Conservation (phyloP, 1,140 invertebrate genomes). For the Pseudachorutes palmiensis region DNA sequence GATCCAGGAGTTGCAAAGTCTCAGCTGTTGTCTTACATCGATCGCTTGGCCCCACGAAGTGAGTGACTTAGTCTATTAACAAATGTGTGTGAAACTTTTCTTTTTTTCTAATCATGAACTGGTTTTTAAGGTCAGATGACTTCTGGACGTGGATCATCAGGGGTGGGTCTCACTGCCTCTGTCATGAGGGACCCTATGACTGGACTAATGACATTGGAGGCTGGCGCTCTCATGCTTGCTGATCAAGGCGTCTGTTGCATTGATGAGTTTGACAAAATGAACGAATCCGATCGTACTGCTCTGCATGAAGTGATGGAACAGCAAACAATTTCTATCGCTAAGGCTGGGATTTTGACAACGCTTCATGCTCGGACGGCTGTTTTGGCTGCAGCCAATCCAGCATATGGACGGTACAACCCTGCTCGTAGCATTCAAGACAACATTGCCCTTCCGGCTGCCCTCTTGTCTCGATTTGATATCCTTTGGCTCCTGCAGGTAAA, state of each 20-base stretch:
- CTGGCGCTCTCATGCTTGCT: constrained; percentile 93
- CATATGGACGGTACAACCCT: constrained; percentile 94
- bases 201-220: constrained; percentile 94
- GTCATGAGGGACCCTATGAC: constrained; percentile 97
- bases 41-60: constrained; percentile 81
- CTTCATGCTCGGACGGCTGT: constrained; percentile 95
- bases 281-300: constrained; percentile 86
- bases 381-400: constrained; percentile 96
- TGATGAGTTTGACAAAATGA: constrained; percentile 99
- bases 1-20: constrained; percentile 98
- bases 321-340: constrained; percentile 98
- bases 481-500: constrained; percentile 92
- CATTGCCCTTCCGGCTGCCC: constrained; percentile 93
- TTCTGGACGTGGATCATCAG: constrained; percentile 91
- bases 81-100: not conserved
- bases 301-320: constrained; percentile 99
- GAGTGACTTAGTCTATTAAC: constrained; percentile 41
- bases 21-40: constrained; percentile 90
- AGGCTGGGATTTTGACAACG: constrained; percentile 97
- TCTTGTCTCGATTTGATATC: constrained; percentile 94
- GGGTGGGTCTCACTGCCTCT: constrained; percentile 95
- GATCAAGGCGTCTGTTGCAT: constrained; percentile 98
- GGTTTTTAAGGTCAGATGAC: constrained; percentile 69
- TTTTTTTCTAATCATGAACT: constrained; percentile 1
- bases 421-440: constrained; percentile 94